These are phyloP conservation scores for Myotis yumanensis DNA, from an alignment of 2,113 vertebrate genomes.

Conservation along the genomic window DNA sequence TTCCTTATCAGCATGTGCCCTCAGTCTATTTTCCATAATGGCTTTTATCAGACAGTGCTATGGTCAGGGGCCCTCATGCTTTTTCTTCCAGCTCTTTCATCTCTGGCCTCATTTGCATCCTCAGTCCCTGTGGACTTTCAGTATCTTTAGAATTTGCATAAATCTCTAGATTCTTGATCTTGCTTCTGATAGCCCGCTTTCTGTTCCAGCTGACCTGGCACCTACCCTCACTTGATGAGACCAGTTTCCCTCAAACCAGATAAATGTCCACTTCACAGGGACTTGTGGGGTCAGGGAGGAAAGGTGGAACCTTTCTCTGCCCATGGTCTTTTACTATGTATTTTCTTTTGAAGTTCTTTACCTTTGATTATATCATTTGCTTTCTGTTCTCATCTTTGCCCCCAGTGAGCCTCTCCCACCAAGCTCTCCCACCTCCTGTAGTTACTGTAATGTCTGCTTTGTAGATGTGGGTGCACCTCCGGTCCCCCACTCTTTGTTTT, in stretches of 20 bases:
- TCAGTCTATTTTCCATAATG: background rate
- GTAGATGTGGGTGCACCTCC: background rate
- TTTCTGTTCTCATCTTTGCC: background rate
- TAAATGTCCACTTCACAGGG: background rate
- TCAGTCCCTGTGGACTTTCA: background rate
- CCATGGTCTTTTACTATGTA: background rate
- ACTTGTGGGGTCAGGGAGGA: background rate
- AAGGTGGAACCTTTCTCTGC: background rate
- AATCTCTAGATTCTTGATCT: background rate
- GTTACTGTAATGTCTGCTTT: background rate
- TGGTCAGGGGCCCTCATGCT: fast-evolving
- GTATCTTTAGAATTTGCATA: background rate
- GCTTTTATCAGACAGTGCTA: background rate
- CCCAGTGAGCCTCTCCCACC: background rate
- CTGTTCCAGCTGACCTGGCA: background rate
- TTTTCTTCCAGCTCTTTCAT: background rate
- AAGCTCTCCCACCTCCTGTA: background rate
- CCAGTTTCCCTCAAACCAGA: background rate
- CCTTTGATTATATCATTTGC: background rate
- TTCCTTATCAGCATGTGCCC: background rate
- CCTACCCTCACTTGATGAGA: background rate
- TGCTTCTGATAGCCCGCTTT: background rate
- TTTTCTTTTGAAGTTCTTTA: background rate
- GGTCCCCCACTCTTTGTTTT: background rate
- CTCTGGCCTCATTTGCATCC: background rate